A percentile compares a stretch with the other conserved stretches of the same genome.
Evolutionary conservation across 2,888 invertebrate species (phyloP).

Genomic region (Mesorhabditis belari): DNA sequence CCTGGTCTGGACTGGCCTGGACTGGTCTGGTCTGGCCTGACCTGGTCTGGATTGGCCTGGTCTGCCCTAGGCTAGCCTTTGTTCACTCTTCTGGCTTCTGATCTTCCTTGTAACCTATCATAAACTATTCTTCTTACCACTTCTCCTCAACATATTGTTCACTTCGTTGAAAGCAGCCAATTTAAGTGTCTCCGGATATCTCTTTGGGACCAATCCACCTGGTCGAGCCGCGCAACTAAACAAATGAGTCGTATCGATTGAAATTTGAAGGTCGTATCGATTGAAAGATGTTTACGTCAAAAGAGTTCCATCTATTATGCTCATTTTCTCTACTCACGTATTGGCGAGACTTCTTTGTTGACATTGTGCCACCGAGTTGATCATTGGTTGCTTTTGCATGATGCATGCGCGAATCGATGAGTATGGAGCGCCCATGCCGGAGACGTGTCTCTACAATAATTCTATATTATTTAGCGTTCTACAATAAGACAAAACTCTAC

Average conservation of each 20-base stretch:
- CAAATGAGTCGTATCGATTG: not conserved
- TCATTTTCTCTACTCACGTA: constrained; percentile 15
- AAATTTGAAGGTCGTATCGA: not conserved
- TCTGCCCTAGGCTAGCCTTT: not conserved
- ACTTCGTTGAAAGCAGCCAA: constrained; percentile 47
- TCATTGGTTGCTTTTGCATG: constrained; percentile 24
- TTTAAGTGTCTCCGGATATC: constrained; percentile 50
- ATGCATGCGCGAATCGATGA: constrained; percentile 33
- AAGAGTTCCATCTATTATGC: not conserved
- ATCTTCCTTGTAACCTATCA: not conserved
- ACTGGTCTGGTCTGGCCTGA: too few species aligned
- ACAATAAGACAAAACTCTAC: too few species aligned
- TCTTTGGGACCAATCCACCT: constrained; percentile 42
- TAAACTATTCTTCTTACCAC: constrained; percentile 13
- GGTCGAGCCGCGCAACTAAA: constrained; percentile 32
- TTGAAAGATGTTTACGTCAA: not conserved
- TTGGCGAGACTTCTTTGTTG: constrained; percentile 28
- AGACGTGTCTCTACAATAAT: constrained; percentile 40
- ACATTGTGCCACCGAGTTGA: constrained; percentile 32
- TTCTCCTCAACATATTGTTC: constrained; percentile 33
- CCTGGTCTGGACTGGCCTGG: too few species aligned
- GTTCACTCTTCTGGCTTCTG: not conserved
- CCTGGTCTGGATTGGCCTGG: too few species aligned
- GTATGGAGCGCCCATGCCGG: constrained; percentile 42
- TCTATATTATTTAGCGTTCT: too few species aligned